Evolutionary conservation across 2,113 vertebrate species (phyloP), one percentile per base, ranked within the genome.

Genomic region (Seriola rivoliana): DNA sequence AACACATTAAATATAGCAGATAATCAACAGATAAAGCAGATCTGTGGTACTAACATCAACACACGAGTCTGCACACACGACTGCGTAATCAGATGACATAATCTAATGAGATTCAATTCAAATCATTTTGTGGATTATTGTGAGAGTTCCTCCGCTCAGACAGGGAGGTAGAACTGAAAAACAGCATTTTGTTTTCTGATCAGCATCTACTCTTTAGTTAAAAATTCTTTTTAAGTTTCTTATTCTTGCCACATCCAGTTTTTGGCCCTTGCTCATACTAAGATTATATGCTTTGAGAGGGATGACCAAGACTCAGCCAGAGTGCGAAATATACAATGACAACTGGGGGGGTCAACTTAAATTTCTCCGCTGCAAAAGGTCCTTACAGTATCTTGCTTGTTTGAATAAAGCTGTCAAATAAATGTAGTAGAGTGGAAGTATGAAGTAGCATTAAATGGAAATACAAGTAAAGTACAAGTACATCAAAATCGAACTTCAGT

Each of bases 81-180:
- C 25, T 48, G 36, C 25, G 58, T 55, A 42, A 81, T 46, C n/a
- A 74, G 19, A 54, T 77, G 71, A 69, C 68, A 77, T 68, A 80
- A 81, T 57, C 12, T n/a, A 34, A 8, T n/a, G 32, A 60, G 16
- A 59, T 48, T 38, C 62, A 78, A 40, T 66, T 81, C 23, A 81
- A 78, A 80, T 14, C 63, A 50, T 6, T 36, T 6, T 36, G 34
- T 29, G 38, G 38, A 38, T 78, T 54, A 55, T 57, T 65, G 55
- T 42, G 23, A 32, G 57, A n/a, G 40, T 9, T 48, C 64, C 17
- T 46, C 8, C 23, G 59, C 21, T 38, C 55, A 32, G 34, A 65
- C 11, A 63, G 60, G 21, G 38, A 64, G 34, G 46, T 4, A 50
- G 5, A 50, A 19, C 48, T 21, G 1, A 50, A 50, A 21, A 25